Evolutionary conservation across 2,888 invertebrate species (phyloP).

Genomic region (Creontiades dilutus): DNA sequence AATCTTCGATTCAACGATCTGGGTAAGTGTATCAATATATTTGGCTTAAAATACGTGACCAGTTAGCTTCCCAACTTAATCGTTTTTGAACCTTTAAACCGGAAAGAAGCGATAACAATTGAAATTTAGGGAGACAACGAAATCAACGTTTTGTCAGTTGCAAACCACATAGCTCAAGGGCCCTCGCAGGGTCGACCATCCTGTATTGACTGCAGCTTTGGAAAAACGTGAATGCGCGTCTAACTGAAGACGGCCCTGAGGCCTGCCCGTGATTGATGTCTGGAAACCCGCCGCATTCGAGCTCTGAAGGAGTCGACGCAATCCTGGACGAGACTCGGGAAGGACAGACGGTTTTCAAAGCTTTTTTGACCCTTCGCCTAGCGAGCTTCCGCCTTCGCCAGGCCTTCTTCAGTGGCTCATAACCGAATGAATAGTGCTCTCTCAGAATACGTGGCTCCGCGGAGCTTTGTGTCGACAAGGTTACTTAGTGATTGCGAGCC

Average conservation of each 20-base stretch:
- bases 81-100: too few relatives aligned
- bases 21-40: too few relatives aligned
- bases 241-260: constrained; percentile 13
- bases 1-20: too few relatives aligned
- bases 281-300: constrained; percentile 2
- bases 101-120: too few relatives aligned
- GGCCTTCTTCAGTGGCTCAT: not conserved
- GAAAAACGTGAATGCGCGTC: not conserved
- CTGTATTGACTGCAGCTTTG: constrained; percentile 10
- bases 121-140: too few relatives aligned
- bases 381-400: constrained; percentile 3
- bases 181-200: not conserved
- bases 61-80: too few relatives aligned
- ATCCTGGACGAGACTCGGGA: constrained; percentile 5
- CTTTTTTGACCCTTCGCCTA: constrained; percentile 1
- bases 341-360: constrained; percentile 19
- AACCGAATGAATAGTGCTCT: constrained; percentile 15
- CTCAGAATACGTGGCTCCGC: not conserved
- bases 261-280: not conserved
- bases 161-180: not conserved
- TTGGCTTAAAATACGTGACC: too few relatives aligned
- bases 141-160: too few relatives aligned
- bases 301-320: constrained; percentile 12
- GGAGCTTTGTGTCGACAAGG: constrained; percentile 10
- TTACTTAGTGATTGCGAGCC: not conserved